Evolutionary conservation across 2,113 vertebrate genomes (phyloP), one percentile per base, ranked within the genome.

Genomic region (Cyanocitta stelleri): DNA sequence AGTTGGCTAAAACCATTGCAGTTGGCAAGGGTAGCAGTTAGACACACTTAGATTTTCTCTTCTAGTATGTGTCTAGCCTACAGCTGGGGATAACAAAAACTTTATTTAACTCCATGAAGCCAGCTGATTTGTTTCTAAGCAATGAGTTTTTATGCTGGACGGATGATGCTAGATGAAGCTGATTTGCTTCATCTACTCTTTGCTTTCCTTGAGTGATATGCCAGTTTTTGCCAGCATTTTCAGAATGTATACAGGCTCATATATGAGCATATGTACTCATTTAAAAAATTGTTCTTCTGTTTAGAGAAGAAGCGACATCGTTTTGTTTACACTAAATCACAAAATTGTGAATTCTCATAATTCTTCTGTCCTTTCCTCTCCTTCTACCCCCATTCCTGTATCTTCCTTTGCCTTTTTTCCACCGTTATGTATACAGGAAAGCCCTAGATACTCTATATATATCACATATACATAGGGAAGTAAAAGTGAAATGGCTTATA

Each of bases 381-480:
- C 13, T 18, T 6, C 3, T 10, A 16, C 1, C 2, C 2, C 21
- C 7, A 55, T 33, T 85, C 12, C 26, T 76, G 3, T 63, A 12
- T 49, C 16, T 43, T 81, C 4, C 7, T 81, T 51, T 66, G 14
- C 1, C 16, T 30, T 18, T 29, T 13, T 4, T 2, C 0, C 8
- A 4, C 7, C 16, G 16, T n/a, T 67, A 56, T 5, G 4, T 39
- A 22, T 44, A 41, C 2, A 78, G 22, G 9, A 46, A 33, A 51
- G 7, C 3, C 7, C 30, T 79, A n/a, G 6, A 16, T 52, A 21
- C 4, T 69, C 13, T 29, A 12, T 32, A 1, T 30, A 13, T 41
- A 14, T 33, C 5, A 24, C 21, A 37, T 16, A 23, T 11, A 56
- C 2, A 20, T 5, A 44, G 9, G 46, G 37, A 85, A 87, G 24